Conservation (phyloP, 2,113 vertebrate species). For the Mionectes macconnelli region DNA sequence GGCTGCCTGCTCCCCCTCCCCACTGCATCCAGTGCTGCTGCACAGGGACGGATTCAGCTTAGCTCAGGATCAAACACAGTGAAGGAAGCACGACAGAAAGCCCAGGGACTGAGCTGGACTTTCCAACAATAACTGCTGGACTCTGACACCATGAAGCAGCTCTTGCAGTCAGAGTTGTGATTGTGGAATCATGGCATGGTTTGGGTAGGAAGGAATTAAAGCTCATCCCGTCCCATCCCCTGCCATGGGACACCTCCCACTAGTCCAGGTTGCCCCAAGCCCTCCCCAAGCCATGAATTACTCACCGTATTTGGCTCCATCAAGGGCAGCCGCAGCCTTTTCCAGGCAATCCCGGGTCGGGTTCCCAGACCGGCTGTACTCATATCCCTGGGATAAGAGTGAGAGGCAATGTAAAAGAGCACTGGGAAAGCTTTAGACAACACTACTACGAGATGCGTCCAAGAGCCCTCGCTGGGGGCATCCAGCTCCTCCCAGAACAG, state of each 20-base stretch:
- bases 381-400: conserved; percentile 79
- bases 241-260: not conserved
- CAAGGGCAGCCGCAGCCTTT: conserved; percentile 83
- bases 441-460: not conserved
- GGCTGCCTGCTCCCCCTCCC: not conserved
- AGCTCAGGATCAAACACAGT: not conserved
- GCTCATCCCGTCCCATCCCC: not conserved
- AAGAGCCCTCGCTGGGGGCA: not conserved
- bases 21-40: not conserved
- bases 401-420: not conserved
- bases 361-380: conserved; percentile 91
- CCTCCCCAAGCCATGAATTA: not conserved
- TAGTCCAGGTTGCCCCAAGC: not conserved
- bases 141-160: not conserved
- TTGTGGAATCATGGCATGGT: not conserved
- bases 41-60: not conserved
- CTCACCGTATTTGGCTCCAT: conserved; percentile 93
- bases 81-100: not conserved
- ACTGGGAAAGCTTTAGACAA: no score
- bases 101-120: not conserved
- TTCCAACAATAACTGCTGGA: fast-evolving
- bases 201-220: not conserved
- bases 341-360: conserved; percentile 90
- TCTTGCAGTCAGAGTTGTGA: not conserved
- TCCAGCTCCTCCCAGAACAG: not conserved